Evolutionary conservation across 2,797 vertebrate species (phyloP).

Genomic region (Rhinichthys osculus): DNA sequence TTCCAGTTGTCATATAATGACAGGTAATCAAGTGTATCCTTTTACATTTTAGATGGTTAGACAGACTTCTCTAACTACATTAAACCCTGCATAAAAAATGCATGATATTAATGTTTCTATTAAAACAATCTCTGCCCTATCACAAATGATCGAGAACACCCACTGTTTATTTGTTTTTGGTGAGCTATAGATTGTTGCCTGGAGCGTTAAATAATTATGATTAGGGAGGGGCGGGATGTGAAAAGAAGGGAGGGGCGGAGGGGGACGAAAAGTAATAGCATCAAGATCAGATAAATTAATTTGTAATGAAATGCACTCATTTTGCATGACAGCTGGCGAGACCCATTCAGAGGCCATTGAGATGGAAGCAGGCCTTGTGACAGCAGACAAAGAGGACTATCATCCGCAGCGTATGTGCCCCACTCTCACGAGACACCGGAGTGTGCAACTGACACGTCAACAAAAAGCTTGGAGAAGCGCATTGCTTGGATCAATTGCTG

Average conservation of each 20-base stretch:
- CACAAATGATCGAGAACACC: constrained; percentile 83
- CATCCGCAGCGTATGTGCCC: constrained; percentile 83
- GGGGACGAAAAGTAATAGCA: constrained; percentile 82
- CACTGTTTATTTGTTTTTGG: constrained; percentile 87
- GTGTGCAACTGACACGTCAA: constrained; percentile 90
- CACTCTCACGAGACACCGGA: constrained; percentile 76
- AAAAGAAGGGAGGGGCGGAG: constrained; percentile 71
- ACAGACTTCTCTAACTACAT: constrained; percentile 83
- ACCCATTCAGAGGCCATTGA: constrained; percentile 79
- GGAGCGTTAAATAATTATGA: constrained; percentile 89
- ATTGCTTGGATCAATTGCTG: constrained; percentile 81
- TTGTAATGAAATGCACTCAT: constrained; percentile 86
- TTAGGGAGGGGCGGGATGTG: constrained; percentile 62
- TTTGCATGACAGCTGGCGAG: constrained; percentile 89
- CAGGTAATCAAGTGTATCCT: constrained; percentile 82
- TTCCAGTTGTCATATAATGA: constrained; percentile 71
- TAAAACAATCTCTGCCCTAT: constrained; percentile 79
- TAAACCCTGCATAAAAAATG: constrained; percentile 84
- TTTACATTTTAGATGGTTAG: constrained; percentile 78
- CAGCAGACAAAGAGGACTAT: constrained; percentile 85
- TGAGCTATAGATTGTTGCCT: constrained; percentile 83
- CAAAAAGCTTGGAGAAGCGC: constrained; percentile 75
- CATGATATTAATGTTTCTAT: constrained; percentile 85
- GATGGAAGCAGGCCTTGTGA: constrained; percentile 82
- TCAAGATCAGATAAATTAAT: constrained; percentile 88